phyloP scores from a whole-genome alignment of 2,797 vertebrate genomes.

The Eleutherodactylus coqui region DNA sequence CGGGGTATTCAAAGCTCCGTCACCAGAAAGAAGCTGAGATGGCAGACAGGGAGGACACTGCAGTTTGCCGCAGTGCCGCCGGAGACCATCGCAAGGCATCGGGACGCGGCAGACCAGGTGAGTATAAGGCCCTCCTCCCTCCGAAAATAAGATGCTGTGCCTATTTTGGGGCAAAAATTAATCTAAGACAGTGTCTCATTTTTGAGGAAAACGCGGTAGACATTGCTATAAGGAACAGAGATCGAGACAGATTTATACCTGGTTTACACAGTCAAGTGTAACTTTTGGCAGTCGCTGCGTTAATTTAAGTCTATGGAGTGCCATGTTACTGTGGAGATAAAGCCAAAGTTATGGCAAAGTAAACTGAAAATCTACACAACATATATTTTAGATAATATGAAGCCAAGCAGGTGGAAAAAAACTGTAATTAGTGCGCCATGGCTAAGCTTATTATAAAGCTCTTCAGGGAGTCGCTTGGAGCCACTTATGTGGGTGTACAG shows the following conservation, averaged over 20 bases:
- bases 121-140: too few species aligned
- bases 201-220: too few species aligned
- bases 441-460: not conserved
- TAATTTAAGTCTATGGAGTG: not conserved
- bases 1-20: too few species aligned
- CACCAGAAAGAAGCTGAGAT: too few species aligned
- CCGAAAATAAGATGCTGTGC: too few species aligned
- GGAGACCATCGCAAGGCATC: too few species aligned
- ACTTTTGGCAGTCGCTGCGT: not conserved
- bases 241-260: not conserved
- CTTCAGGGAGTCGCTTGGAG: constrained; percentile 12
- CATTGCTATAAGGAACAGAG: too few species aligned
- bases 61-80: too few species aligned
- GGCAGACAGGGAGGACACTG: too few species aligned
- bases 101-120: too few species aligned
- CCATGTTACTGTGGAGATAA: not conserved
- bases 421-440: not conserved
- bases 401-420: not conserved
- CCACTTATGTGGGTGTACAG: constrained; percentile 12
- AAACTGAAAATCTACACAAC: not conserved
- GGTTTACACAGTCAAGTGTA: not conserved
- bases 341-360: not conserved
- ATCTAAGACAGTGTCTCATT: too few species aligned
- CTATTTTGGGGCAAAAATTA: too few species aligned
- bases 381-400: not conserved